phyloP scores from a whole-genome alignment of 2,113 vertebrate species.

The Rhinichthys klamathensis region DNA sequence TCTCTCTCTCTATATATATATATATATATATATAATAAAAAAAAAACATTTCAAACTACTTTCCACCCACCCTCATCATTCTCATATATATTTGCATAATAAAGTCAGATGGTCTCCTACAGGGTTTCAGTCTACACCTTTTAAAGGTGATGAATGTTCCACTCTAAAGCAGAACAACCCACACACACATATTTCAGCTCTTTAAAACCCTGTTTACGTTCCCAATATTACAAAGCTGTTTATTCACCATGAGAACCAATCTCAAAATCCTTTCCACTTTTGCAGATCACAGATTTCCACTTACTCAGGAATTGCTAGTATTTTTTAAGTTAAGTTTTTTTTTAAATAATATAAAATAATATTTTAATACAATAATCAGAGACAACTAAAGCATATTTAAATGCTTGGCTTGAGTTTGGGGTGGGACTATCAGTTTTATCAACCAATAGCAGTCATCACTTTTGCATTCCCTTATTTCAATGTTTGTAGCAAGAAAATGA shows the following conservation, averaged over 20 bases:
- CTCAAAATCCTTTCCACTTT: not conserved
- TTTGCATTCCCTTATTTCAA: not conserved
- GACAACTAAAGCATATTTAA: not conserved
- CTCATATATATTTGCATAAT: conserved; percentile 11
- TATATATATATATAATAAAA: too few species aligned
- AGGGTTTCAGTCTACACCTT: not conserved
- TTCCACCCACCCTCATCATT: not conserved
- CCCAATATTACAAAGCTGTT: conserved; percentile 16
- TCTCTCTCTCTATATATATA: too few species aligned
- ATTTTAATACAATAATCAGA: not conserved
- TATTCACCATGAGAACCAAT: conserved; percentile 11
- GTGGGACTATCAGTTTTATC: not conserved
- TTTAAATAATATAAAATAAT: not conserved
- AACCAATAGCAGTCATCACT: not conserved
- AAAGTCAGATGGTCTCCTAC: conserved; percentile 3
- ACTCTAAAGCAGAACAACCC: conserved; percentile 7
- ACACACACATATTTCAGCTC: not conserved
- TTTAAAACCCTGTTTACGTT: not conserved
- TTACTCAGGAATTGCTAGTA: not conserved
- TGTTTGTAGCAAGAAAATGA: not conserved
- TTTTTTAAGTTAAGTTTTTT: too few species aligned
- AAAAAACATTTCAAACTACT: not conserved
- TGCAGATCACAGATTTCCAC: not conserved
- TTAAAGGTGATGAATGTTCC: conserved; percentile 4
- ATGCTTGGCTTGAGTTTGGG: not conserved